These are phyloP conservation scores for Miltochrista miniata DNA, from an alignment of 2,888 invertebrate genomes.

Conservation along the genomic window DNA sequence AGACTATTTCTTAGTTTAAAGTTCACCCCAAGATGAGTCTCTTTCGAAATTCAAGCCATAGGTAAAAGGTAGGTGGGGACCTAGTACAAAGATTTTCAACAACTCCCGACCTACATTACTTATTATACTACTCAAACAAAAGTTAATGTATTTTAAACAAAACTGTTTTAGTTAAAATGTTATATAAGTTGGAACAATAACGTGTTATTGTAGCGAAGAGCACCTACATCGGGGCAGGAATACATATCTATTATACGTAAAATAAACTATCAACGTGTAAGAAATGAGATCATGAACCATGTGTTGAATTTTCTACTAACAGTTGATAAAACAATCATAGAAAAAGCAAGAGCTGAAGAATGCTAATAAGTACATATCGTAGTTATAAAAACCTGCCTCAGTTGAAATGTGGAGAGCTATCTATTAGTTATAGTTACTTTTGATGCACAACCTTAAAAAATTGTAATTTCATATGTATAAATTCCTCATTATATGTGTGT, in stretches of 20 bases:
- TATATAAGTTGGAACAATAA: conserved; percentile 52
- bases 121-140: conserved; percentile 12
- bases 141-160: conserved; percentile 16
- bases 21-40: no score
- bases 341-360: background rate
- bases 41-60: no score
- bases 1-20: no score
- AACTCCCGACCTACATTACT: background rate
- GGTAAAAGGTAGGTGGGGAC: no score
- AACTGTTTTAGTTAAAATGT: conserved; percentile 38
- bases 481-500: no score
- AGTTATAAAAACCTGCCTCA: conserved; percentile 1
- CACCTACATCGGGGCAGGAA: conserved; percentile 14
- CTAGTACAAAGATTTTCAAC: no score
- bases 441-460: no score
- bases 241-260: conserved; percentile 31
- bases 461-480: no score
- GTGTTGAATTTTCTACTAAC: conserved; percentile 32
- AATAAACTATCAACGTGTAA: conserved; percentile 25
- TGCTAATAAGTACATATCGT: background rate
- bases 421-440: no score
- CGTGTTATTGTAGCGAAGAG: conserved; percentile 48
- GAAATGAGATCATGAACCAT: conserved; percentile 31
- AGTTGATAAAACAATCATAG: conserved; percentile 24
- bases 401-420: background rate